Evolutionary conservation across 2,797 vertebrate species (phyloP), one percentile per base, ranked within the genome.

Genomic region (Tokudaia tokunoshimensis): DNA sequence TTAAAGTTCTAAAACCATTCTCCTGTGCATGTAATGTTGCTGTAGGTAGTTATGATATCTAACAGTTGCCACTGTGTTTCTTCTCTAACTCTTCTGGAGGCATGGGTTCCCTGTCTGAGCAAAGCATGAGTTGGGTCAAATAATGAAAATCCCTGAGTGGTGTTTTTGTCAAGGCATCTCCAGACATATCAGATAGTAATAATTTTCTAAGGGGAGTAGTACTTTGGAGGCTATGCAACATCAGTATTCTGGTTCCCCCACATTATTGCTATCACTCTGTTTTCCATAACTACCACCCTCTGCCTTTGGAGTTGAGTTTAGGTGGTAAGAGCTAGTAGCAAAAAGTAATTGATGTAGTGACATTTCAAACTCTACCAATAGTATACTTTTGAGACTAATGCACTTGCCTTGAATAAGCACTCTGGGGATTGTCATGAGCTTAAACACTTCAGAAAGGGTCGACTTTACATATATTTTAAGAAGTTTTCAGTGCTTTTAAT

Each of bases 321-420:
- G 44, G 89, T 0, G 31, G 61, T 13, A 67, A 17, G 29, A 84
- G 14, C 15, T 86, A 22, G 26, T 86, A 22, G 26, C 4, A 17
- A 82, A 41, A 85, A 79, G 85, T 26, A 12, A 13, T 67, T 17
- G 5, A 3, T 86, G 12, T 10, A 79, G 29, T 67, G 19, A 17
- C 47, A 95, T 80, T 84, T 83, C 57, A 92, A 93, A 72, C 17
- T 85, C 17, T n/a, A 79, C 5, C 94, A 67, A 65, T 22, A 6
- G 6, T 74, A 15, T 65, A 37, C 44, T 85, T 50, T 20, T 47
- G n/a, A 87, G 63, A 93, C 44, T 65, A 29, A 13, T 52, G 13
- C 52, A 52, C 52, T 52, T 52, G 52, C 52, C 57, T 94, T 85
- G 52, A 85, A 31, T 84, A 88, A 89, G 11, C 34, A 78, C 20